phyloP scores from a whole-genome alignment of 2,888 invertebrate species.

The Eudemis profundana region DNA sequence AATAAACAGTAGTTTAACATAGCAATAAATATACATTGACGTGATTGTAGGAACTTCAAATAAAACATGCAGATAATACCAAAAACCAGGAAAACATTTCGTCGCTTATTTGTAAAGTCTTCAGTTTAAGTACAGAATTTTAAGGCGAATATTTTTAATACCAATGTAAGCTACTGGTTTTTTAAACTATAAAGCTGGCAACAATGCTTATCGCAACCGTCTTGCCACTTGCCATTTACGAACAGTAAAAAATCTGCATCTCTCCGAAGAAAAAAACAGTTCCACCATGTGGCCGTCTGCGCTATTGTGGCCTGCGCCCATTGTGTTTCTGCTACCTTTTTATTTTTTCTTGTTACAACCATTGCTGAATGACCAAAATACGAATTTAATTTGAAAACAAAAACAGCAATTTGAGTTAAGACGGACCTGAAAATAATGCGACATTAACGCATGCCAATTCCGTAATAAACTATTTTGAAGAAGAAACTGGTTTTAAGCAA shows the following conservation, averaged over 20 bases:
- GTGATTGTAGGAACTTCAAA: too few relatives aligned
- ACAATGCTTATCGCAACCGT: slow-evolving; percentile 45
- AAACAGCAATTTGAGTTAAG: neutral
- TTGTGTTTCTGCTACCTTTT: slow-evolving; percentile 73
- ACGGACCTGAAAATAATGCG: neutral
- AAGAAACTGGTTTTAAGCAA: slow-evolving; percentile 12
- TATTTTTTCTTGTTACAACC: slow-evolving; percentile 68
- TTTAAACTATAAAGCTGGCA: slow-evolving; percentile 25
- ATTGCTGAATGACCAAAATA: slow-evolving; percentile 71
- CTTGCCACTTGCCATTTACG: slow-evolving; percentile 62
- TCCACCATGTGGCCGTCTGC: slow-evolving; percentile 70
- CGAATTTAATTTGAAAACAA: slow-evolving; percentile 55
- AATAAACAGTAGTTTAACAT: too few relatives aligned
- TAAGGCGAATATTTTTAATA: neutral
- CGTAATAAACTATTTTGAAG: too few relatives aligned
- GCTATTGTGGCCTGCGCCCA: slow-evolving; percentile 75
- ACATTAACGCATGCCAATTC: neutral
- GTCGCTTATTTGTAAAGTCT: neutral
- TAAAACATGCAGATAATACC: neutral
- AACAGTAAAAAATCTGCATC: slow-evolving; percentile 73
- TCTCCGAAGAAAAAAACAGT: slow-evolving; percentile 68
- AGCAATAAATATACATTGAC: too few relatives aligned
- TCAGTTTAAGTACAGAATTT: neutral
- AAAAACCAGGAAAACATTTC: neutral
- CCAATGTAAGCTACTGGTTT: neutral